Conservation (phyloP, 2,797 vertebrate genomes). For the Trichosurus vulpecula region DNA sequence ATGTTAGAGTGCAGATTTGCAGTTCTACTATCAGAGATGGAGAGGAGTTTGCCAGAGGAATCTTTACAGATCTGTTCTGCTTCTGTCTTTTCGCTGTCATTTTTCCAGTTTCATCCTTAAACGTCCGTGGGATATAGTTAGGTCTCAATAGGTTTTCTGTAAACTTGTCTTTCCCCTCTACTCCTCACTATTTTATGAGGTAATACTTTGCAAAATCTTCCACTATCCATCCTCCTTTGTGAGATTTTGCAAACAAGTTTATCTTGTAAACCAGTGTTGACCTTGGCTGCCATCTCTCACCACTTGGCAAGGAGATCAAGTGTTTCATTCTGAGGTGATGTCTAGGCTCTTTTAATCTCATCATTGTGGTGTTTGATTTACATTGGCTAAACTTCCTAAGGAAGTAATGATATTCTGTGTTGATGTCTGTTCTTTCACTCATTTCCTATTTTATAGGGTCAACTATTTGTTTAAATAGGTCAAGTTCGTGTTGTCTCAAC, state of each 20-base stretch:
- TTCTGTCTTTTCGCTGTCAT: not conserved
- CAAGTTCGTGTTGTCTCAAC: not conserved
- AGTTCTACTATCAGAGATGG: not conserved
- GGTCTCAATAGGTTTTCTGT: not conserved
- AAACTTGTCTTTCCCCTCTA: not conserved
- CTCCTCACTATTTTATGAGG: not conserved
- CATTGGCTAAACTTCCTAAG: not conserved
- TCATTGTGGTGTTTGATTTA: not conserved
- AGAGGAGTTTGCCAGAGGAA: not conserved
- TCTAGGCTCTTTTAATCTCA: not conserved
- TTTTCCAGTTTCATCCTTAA: not conserved
- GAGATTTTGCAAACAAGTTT: not conserved
- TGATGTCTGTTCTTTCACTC: not conserved
- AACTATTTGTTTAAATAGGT: constrained; percentile 1
- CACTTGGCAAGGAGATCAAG: not conserved
- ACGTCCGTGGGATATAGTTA: not conserved
- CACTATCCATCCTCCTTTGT: not conserved
- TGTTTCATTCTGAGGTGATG: not conserved
- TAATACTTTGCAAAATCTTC: not conserved
- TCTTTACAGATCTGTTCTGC: not conserved
- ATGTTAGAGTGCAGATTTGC: not conserved
- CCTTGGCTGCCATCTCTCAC: not conserved
- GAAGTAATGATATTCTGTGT: not conserved
- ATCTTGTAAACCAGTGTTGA: not conserved
- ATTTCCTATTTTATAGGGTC: not conserved